Base-by-base conservation (phyloP, 2,888 invertebrate species). In the Eristalinus sepulchralis region DNA sequence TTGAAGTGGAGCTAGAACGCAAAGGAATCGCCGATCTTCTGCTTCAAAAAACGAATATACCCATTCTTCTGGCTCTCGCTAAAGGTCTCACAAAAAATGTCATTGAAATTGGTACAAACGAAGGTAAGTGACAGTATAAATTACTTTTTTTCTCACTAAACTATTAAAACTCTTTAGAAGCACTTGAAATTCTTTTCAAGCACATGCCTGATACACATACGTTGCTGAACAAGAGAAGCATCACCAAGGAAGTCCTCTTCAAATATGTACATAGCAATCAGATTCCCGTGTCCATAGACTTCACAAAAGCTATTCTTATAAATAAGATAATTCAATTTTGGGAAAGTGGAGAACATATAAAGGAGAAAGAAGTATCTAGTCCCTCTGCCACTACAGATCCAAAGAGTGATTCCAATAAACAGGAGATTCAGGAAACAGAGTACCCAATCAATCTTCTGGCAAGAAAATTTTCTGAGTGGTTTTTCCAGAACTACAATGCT, bases 391-490 rank as follows among this genome's bases (percentile, higher is more conserved):
- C 17, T 17, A 8, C n/a, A 17, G 47, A 8, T 1, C 8, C 47
- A 0, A 6, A 17, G 4, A 17, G 5, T 34, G 9, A 33, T 20
- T 3, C 24, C 24, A 9, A 2, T 11, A 60, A 55, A 1, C 33
- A 8, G 60, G 34, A 78, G 39, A n/a, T 66, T 31, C 88, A 70
- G n/a, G 88, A 88, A 17, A 72, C 87, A 4, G 57, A 88, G 17
- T 90, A 90, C 85, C 91, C 92, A 33, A 92, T 94, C 59, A 90
- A 93, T 88, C 86, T 92, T 36, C 90, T 95, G 88, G 94, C 94
- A 0, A 89, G 92, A n/a, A 92, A 94, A 88, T 95, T 95, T 90
- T 89, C 93, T 0, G 92, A 93, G 80, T 95, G 95, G 95, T 95
- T 94, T 90, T 95, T 94, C 82, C 89, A 90, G 71, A 89, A 91